Evolutionary conservation across 1,140 invertebrate genomes (phyloP), one percentile per base, ranked within the genome.

Genomic region (Portunus trituberculatus): DNA sequence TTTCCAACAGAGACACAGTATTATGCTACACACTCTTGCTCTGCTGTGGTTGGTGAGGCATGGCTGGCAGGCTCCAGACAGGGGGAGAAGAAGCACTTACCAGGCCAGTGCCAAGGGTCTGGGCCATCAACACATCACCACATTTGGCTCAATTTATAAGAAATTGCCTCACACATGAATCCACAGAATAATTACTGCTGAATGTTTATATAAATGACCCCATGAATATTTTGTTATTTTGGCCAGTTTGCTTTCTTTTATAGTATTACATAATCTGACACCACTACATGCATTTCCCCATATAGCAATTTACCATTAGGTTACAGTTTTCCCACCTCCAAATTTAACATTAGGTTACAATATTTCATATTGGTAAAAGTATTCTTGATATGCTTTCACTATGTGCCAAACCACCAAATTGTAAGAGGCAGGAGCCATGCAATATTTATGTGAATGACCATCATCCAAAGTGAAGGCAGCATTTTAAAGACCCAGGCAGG

Each of bases 1-100:
- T 67, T 45, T 87, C 59, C 94, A 90, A 94, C 94, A 87, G 94
- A 92, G 31, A 95, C 94, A 95, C 94, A 95, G 82, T 92, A 95
- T 95, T 95, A 95, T 95, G 94, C 94, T 92, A 95, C 67, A 92
- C 90, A 95, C 94, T 91, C 88, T 48, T 39, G 52, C 32, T 52
- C 46, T 95, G 94, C 94, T 92, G 39, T 52, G 45, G 67, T 82
- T 46, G 94, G 76, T n/a, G n/a, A 46, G 67, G 52, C 20, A 20
- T 59, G 52, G 52, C 52, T 59, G 52, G 52, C 52, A 59, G 52
- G 52, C 52, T 59, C 20, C 20, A 20, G 52, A 20, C 52, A 59
- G 52, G 52, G 39, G 39, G 6, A 39, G 39, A 39, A 59, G 12
- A 59, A 12, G 20, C 52, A 59, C 52, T 4, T 10, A 12, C 52